These are phyloP conservation scores for Sminthurides aquaticus DNA, from an alignment of 2,888 invertebrate genomes.

Conservation along the genomic window DNA sequence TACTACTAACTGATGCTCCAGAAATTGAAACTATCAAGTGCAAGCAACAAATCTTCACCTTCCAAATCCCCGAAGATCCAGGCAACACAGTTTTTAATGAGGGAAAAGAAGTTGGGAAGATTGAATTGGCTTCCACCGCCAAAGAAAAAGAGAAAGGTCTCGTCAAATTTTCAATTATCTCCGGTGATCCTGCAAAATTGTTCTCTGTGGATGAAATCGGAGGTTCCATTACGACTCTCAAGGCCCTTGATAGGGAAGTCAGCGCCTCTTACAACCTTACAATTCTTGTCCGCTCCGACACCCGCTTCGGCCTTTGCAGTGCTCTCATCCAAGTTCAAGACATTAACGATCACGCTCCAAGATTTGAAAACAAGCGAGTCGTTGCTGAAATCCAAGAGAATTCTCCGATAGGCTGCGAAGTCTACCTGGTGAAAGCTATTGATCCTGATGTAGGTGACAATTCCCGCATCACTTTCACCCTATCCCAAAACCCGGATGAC, in stretches of 20 bases:
- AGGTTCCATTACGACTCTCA: conserved; percentile 69
- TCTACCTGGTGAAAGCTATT: conserved; percentile 75
- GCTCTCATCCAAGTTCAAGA: conserved; percentile 77
- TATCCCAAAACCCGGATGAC: conserved; percentile 70
- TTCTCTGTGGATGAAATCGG: conserved; percentile 73
- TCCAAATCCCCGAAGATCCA: conserved; percentile 73
- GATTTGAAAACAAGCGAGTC: conserved; percentile 69
- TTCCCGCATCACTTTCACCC: conserved; percentile 70
- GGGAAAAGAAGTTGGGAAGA: conserved; percentile 60
- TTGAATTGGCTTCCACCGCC: conserved; percentile 60
- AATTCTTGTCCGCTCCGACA: conserved; percentile 59
- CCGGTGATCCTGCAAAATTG: conserved; percentile 67
- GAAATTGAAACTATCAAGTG: conserved; percentile 63
- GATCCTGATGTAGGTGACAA: conserved; percentile 87
- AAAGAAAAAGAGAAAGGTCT: conserved; percentile 47
- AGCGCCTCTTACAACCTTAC: conserved; percentile 67
- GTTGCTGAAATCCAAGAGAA: conserved; percentile 76
- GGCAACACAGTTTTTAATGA: conserved; percentile 28
- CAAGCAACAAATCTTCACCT: conserved; percentile 65
- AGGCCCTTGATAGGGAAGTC: conserved; percentile 76
- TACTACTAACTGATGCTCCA: conserved; percentile 58
- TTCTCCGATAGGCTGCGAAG: conserved; percentile 86
- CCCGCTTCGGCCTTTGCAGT: conserved; percentile 64
- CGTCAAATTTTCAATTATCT: conserved; percentile 67
- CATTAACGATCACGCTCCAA: conserved; percentile 84